Percentiles rank a stretch among this genome's conserved stretches.
Conservation (phyloP, 2,797 vertebrate genomes). For the Sebastes flavidus region DNA sequence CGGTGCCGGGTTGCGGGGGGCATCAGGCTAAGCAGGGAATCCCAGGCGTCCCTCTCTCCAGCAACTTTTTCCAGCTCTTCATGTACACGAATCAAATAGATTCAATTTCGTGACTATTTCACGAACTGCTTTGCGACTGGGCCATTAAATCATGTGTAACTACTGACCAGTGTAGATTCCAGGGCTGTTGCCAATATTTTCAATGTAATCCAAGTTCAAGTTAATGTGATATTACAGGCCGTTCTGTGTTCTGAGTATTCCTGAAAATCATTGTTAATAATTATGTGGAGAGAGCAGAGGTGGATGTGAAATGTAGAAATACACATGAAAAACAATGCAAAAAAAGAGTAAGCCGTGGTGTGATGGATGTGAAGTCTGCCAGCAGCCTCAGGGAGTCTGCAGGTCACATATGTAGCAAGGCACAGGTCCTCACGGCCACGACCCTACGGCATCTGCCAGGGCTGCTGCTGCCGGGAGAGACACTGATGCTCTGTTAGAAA, state of each 20-base stretch:
- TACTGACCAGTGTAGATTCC: too few relatives aligned
- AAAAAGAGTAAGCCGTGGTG: background rate
- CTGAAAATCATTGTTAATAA: background rate
- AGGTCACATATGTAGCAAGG: conserved; percentile 3
- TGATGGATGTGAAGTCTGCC: background rate
- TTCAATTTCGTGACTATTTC: too few relatives aligned
- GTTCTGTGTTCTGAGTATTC: background rate
- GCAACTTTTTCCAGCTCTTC: too few relatives aligned
- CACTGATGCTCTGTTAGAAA: conserved; percentile 2
- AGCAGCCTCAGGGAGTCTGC: background rate
- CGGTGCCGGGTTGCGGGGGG: too few relatives aligned
- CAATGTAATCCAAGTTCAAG: too few relatives aligned
- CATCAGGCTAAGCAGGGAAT: too few relatives aligned
- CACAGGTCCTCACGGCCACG: background rate
- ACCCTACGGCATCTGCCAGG: conserved; percentile 39
- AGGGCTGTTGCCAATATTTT: too few relatives aligned
- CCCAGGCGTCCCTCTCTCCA: too few relatives aligned
- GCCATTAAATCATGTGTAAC: too few relatives aligned
- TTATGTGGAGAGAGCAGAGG: background rate
- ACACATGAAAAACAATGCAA: background rate
- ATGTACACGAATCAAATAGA: too few relatives aligned
- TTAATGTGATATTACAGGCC: too few relatives aligned
- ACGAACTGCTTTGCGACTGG: too few relatives aligned
- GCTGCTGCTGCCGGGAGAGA: background rate
- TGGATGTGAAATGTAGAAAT: background rate